phyloP scores from a whole-genome alignment of 2,888 invertebrate species.

The Cloeon dipterum region DNA sequence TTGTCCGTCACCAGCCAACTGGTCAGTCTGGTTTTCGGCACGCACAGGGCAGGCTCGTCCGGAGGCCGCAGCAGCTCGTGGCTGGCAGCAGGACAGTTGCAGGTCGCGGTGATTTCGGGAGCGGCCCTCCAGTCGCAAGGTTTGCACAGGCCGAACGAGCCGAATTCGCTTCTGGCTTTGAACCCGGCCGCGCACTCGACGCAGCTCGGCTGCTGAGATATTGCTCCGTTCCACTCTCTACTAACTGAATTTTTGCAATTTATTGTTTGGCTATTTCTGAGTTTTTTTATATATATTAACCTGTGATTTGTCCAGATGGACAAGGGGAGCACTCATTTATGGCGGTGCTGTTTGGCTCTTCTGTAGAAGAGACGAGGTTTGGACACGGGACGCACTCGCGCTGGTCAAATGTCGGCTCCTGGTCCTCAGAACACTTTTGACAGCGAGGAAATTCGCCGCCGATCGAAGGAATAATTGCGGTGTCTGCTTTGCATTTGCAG shows the following conservation, averaged over 20 bases:
- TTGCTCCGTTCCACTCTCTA: neutral
- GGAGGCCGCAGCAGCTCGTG: constrained; percentile 11
- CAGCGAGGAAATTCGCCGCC: neutral
- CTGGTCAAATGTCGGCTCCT: neutral
- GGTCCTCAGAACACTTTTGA: neutral
- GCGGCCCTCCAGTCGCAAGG: neutral
- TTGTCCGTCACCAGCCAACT: constrained; percentile 15
- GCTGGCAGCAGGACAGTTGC: constrained; percentile 15
- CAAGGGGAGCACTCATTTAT: neutral
- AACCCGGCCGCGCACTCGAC: neutral
- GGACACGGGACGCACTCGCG: neutral
- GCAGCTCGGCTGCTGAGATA: neutral
- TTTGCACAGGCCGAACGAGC: neutral
- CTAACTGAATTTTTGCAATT: too few relatives aligned
- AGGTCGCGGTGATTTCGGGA: constrained; percentile 11
- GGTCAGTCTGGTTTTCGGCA: constrained; percentile 13
- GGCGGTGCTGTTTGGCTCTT: neutral
- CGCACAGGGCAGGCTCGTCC: constrained; percentile 16
- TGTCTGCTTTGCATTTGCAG: neutral
- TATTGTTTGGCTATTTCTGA: too few relatives aligned
- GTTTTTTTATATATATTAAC: too few relatives aligned
- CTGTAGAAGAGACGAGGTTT: neutral
- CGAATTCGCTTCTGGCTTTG: too few relatives aligned
- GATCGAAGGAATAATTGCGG: neutral
- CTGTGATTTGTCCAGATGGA: neutral